Base-by-base conservation (phyloP, 2,113 vertebrate species). In the Tamias sibiricus region DNA sequence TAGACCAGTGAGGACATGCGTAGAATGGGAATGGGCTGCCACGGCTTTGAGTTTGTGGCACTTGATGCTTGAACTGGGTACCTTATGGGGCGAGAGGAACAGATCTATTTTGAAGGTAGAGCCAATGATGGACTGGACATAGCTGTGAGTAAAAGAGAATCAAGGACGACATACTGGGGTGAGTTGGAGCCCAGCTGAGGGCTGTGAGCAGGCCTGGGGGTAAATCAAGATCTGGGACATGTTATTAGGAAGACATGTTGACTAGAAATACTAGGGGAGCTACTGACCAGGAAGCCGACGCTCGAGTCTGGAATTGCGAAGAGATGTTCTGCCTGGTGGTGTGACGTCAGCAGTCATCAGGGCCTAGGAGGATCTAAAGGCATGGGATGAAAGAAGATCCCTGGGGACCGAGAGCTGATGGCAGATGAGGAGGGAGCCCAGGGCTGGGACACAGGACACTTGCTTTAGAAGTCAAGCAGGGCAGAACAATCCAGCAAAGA, bases 361-460 rank as follows among this genome's bases (percentile, higher is more conserved):
- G 37, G 10, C 72, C 12, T 13, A 2, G 12, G 40, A 19, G 24
- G 5, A n/a, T 37, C 59, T 49, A 35, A 79, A 74, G 57, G 54
- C 19, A 16, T 11, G 13, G 2, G 72, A 66, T 26, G 35, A n/a
- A 35, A 22, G 17, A 47, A 40, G 49, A 28, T 4, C 22, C n/a
- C 30, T 8, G 26, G 35, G 54, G 69, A 52, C 30, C 6, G 9
- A 92, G 24, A 47, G 49, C 0, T 22, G 74, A 17, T 0, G 1
- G 26, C 0, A 6, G 16, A 16, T 7, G 91, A 59, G 44, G 72
- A 10, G 62, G 22, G 16, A 77, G 88, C 20, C 37, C 32, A 1
- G 19, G 59, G 24, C 44, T 6, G 13, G 87, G 37, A 3, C 0
- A 0, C 0, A 1, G 42, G 47, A 64, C 49, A 9, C 14, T 1